Evolutionary conservation across 2,113 vertebrate species (phyloP).

Genomic region (Gymnogyps californianus): DNA sequence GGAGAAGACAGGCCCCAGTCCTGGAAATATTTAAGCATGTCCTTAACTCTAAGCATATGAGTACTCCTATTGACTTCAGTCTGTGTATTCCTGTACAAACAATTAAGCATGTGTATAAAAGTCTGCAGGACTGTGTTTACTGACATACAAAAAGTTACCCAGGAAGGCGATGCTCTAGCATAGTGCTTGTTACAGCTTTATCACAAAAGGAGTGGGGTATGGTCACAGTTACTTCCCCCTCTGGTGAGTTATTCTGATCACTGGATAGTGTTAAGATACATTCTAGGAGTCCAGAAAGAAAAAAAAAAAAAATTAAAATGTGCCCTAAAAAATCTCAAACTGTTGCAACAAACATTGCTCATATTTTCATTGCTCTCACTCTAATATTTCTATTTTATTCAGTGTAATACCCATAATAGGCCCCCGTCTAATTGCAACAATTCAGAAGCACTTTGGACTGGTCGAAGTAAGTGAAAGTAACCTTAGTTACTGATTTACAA

Average conservation of each 20-base stretch:
- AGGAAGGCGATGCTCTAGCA: background rate
- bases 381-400: background rate
- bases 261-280: background rate
- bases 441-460: background rate
- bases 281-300: background rate
- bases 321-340: background rate
- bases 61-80: background rate
- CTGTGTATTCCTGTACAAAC: background rate
- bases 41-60: conserved; percentile 17
- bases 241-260: background rate
- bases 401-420: background rate
- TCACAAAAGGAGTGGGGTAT: background rate
- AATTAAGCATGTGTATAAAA: background rate
- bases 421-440: background rate
- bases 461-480: background rate
- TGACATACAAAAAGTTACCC: background rate
- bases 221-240: background rate
- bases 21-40: background rate
- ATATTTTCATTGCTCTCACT: background rate
- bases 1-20: background rate
- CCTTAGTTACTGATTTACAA: background rate
- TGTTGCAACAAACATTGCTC: background rate
- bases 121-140: background rate
- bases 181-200: background rate
- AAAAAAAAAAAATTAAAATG: background rate